Evolutionary conservation across 2,797 vertebrate species (phyloP).

Genomic region (Alectoris magna): DNA sequence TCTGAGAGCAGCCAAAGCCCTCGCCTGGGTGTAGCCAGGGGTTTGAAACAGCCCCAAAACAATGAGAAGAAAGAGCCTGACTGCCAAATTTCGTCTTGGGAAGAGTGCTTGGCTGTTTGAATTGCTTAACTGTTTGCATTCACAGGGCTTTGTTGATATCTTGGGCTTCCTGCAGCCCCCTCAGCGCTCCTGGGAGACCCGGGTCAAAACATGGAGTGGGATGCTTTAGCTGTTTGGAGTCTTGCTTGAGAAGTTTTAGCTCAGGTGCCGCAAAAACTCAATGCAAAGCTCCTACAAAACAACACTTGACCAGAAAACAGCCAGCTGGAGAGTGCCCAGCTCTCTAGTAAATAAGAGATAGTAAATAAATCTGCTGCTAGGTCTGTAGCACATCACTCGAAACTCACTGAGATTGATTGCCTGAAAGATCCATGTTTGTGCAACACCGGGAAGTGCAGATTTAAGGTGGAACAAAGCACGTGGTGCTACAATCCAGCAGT

Average conservation of each 20-base stretch:
- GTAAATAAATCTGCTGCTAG: neutral
- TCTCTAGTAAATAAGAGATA: neutral
- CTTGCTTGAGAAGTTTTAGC: neutral
- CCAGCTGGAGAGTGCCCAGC: neutral
- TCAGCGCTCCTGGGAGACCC: neutral
- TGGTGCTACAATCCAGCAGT: neutral
- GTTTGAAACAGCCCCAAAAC: neutral
- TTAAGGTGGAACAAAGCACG: neutral
- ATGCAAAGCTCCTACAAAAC: neutral
- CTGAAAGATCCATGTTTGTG: neutral
- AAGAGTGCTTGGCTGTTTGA: neutral
- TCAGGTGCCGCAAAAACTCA: neutral
- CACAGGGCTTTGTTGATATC: neutral
- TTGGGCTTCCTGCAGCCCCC: neutral
- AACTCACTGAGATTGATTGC: neutral
- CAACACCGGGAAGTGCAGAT: fast-evolving
- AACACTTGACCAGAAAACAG: neutral
- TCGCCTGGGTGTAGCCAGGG: neutral
- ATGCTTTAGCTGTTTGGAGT: neutral
- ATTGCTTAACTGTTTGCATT: neutral
- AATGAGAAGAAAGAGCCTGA: neutral
- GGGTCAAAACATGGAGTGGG: neutral
- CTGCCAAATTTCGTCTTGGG: neutral
- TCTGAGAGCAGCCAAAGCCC: neutral
- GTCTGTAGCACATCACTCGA: neutral